Base-by-base conservation (phyloP, 2,888 invertebrate species). In the Lasioglossum morio region DNA sequence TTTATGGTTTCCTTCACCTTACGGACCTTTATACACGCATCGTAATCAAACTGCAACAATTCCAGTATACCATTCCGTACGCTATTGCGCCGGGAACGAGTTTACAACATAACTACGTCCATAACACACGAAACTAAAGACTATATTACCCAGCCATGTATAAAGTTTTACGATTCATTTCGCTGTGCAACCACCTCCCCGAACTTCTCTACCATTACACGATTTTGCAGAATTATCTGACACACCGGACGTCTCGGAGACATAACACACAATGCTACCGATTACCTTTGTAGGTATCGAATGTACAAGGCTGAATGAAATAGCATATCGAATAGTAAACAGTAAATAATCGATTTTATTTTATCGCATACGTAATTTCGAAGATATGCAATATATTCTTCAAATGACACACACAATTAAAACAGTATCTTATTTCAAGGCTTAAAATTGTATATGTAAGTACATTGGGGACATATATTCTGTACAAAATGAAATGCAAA, bases 81-180 rank as follows among this genome's bases (percentile, higher is more conserved):
- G 37, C n/a, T 70, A 69, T 69, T n/a, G 69, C 69, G 10, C 12
- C 23, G 23, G 37, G n/a, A 23, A 70, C 23, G 23, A 37, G 23
- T 37, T 40, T 37, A 40, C 69, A 70, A 40, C 69, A 37, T n/a
- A 70, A 70, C 69, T n/a, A 8, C 40, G 37, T 4, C 40, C 40
- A 37, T 37, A 37, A 37, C 12, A 10, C 23, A 23, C 23, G 23
- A 70, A 70, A 40, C 37, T 23, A 70, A 70, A 70, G 69, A 70
- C n/a, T 70, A 70, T 70, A 70, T 40, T 40, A 70, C 37, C 37
- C 23, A 12, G 23, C 69, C n/a, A 12, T 40, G 19, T 40, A 70
- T n/a, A 70, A 40, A 40, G 69, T 70, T 70, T 40, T 70, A 70
- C 69, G 69, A 70, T 23, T 70, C 69, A n/a, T n/a, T 70, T 40